Conservation (phyloP, 2,113 vertebrate genomes). For the Cranoglanis bouderius region DNA sequence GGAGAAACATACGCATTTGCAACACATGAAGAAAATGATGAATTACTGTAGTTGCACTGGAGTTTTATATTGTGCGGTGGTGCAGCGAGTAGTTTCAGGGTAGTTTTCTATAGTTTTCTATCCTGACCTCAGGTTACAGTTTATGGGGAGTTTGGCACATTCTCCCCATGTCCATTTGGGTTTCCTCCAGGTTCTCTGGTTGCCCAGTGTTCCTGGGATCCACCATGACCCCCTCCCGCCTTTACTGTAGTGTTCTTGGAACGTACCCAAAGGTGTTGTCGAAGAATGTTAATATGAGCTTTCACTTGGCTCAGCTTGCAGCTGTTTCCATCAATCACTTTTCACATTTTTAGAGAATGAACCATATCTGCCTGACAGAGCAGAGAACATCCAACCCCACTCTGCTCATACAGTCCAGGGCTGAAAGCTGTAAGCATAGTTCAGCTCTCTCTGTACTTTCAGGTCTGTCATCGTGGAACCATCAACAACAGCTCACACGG, state of each 20-base stretch:
- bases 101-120: too few species aligned
- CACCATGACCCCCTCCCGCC: neutral
- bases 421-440: constrained; percentile 13
- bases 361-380: constrained; percentile 9
- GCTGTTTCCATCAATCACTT: constrained; percentile 42
- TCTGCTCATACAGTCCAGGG: constrained; percentile 20
- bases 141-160: neutral
- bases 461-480: constrained; percentile 9
- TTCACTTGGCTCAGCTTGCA: constrained; percentile 24
- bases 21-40: neutral
- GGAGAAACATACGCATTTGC: neutral
- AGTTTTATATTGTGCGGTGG: neutral
- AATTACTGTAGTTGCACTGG: neutral
- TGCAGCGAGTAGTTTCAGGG: neutral
- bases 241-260: constrained; percentile 35
- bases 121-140: neutral
- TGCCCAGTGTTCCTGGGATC: neutral
- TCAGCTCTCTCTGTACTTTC: constrained; percentile 12
- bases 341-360: constrained; percentile 1
- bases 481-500: neutral
- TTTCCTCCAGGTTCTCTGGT: neutral
- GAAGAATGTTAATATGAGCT: constrained; percentile 37
- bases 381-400: constrained; percentile 10
- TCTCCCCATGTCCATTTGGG: neutral
- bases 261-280: constrained; percentile 30